phyloP scores from a whole-genome alignment of 2,888 invertebrate species.

The Prosopocoilus inquinatus region DNA sequence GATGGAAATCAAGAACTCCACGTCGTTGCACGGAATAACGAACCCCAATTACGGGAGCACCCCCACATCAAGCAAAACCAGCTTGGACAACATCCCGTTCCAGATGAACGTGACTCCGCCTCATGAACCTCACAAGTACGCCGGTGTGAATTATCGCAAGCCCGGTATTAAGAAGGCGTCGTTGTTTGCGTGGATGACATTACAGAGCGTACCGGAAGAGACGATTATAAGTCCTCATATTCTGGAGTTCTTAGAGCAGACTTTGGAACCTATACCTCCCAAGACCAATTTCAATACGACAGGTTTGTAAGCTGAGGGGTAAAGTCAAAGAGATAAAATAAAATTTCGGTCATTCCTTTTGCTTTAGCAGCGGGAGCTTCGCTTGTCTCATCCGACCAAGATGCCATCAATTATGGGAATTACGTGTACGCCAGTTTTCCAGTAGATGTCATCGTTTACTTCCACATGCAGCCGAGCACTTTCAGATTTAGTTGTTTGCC shows the following conservation, averaged over 20 bases:
- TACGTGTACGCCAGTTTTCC: slow-evolving; percentile 93
- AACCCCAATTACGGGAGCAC: slow-evolving; percentile 48
- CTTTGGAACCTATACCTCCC: slow-evolving; percentile 89
- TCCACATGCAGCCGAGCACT: slow-evolving; percentile 96
- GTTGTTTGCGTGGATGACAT: slow-evolving; percentile 91
- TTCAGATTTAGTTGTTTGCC: slow-evolving; percentile 95
- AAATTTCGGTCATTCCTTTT: not conserved
- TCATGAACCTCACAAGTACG: slow-evolving; percentile 24
- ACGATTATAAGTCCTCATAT: slow-evolving; percentile 97
- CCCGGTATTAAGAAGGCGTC: slow-evolving; percentile 81
- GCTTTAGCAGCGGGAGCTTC: slow-evolving; percentile 18
- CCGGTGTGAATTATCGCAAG: slow-evolving; percentile 47
- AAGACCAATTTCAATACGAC: slow-evolving; percentile 41
- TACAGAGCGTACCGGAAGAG: slow-evolving; percentile 96
- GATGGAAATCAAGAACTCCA: slow-evolving; percentile 25
- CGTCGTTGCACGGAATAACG: slow-evolving; percentile 45
- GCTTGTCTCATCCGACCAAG: slow-evolving; percentile 48
- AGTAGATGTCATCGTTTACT: slow-evolving; percentile 97
- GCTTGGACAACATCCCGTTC: slow-evolving; percentile 26
- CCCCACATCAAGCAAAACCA: slow-evolving; percentile 40
- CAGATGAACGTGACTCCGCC: slow-evolving; percentile 29
- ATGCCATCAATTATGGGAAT: slow-evolving; percentile 66
- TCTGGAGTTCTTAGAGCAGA: slow-evolving; percentile 95
- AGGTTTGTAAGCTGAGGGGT: slow-evolving; percentile 21
- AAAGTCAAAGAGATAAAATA: not conserved